Evolutionary conservation across 2,797 vertebrate genomes (phyloP), one percentile per base, ranked within the genome.

Genomic region (Molossus alvarezi): DNA sequence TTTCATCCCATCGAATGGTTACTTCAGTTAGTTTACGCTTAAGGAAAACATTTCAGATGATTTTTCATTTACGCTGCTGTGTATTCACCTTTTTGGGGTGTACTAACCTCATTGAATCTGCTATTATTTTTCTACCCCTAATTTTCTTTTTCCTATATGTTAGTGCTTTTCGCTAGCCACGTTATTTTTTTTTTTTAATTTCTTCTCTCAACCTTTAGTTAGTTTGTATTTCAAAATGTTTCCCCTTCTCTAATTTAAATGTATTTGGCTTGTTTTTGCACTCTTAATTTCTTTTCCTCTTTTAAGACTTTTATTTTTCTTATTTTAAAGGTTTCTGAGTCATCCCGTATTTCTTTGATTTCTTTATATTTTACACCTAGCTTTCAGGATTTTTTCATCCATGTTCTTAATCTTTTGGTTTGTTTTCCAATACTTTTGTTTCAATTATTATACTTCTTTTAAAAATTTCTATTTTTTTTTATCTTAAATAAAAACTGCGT

Each of bases 151-250:
- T 48, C 18, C 17, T 75, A 18, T 29, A 60, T 33, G 4, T 85
- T 84, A 29, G 10, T 80, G 37, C 10, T 81, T 81, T 84, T 85
- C 11, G 9, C 51, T 58, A 27, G 25, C 12, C 18, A 60, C 9
- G 91, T 93, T 65, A 96, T 8, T 45, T 37, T 45, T 62, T 53
- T 64, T 58, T 94, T 87, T 93, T 45, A 55, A 88, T 93, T 62
- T 80, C 27, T 69, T 91, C 14, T 41, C 7, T 41, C 37, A 33
- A 41, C 57, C 4, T 62, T 77, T 60, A 85, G 21, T 20, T 85
- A 69, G 18, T 87, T 95, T 53, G 18, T 41, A 53, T 75, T 80
- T 80, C 51, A 76, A 76, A 21, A 15, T 23, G 11, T 25, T 62
- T 73, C 33, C 29, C 25, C 15, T 45, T 82, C 25, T 91, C 85